Conservation (phyloP, 2,888 invertebrate genomes). For the Macrosiphum euphorbiae region DNA sequence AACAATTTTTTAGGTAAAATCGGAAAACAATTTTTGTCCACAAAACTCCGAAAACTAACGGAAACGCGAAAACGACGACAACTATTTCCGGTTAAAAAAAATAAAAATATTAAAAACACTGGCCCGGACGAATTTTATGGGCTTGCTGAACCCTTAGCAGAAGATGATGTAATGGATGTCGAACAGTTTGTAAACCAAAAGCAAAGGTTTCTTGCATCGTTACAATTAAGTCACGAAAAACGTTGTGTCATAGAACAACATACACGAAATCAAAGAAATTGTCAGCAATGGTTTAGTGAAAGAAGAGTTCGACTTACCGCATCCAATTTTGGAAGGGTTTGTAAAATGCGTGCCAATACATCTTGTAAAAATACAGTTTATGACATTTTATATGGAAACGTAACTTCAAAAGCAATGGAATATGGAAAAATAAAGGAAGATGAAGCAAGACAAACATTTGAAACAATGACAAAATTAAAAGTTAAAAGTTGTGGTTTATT, state of each 20-base stretch:
- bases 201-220: neutral
- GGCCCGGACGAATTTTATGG: too few species aligned
- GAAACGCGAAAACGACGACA: conserved; percentile 21
- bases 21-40: neutral
- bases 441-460: too few species aligned
- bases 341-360: too few species aligned
- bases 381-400: too few species aligned
- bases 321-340: too few species aligned
- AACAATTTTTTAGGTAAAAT: neutral
- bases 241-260: neutral
- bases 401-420: too few species aligned
- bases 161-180: neutral
- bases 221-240: neutral
- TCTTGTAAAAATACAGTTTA: too few species aligned
- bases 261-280: neutral
- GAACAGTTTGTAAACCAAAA: neutral
- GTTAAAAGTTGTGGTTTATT: too few species aligned
- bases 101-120: neutral
- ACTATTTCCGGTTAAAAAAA: neutral
- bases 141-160: neutral
- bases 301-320: too few species aligned
- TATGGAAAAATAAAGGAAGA: too few species aligned
- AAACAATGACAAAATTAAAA: too few species aligned
- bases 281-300: neutral
- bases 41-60: neutral